phyloP scores from a whole-genome alignment of 2,888 invertebrate species.

The Sesia bembeciformis region DNA sequence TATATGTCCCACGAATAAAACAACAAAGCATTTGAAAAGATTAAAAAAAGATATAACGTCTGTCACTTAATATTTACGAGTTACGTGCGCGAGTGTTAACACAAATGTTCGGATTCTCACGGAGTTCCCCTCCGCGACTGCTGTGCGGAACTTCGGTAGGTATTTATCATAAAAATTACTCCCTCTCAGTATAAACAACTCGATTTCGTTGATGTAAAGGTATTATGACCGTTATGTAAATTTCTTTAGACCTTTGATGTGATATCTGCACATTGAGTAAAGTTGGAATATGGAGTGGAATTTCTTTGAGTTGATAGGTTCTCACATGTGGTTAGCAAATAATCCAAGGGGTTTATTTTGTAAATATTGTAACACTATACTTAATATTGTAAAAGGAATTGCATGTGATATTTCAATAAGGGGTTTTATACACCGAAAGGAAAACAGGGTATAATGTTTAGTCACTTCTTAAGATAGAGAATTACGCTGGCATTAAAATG shows the following conservation, averaged over 20 bases:
- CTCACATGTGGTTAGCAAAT: neutral
- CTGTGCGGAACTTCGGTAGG: neutral
- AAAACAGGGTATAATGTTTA: no score
- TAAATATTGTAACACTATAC: neutral
- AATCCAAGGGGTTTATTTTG: neutral
- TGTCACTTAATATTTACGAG: neutral
- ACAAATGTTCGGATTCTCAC: neutral
- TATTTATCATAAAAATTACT: conserved; percentile 32
- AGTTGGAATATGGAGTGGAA: neutral
- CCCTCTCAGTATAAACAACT: neutral
- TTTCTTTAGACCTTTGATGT: conserved; percentile 21
- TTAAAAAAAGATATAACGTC: neutral
- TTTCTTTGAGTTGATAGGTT: neutral
- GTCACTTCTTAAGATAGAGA: no score
- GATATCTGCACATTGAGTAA: neutral
- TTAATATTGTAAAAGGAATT: no score
- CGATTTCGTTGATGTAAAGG: no score
- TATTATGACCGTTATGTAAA: conserved; percentile 18
- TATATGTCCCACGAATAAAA: no score
- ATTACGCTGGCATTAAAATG: no score
- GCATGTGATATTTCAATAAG: no score
- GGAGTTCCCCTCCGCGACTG: conserved; percentile 7
- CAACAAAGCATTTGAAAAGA: neutral
- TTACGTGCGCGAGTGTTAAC: neutral
- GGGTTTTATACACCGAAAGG: no score